Conservation (phyloP, 2,888 invertebrate species). For the Perizoma flavofasciatum region DNA sequence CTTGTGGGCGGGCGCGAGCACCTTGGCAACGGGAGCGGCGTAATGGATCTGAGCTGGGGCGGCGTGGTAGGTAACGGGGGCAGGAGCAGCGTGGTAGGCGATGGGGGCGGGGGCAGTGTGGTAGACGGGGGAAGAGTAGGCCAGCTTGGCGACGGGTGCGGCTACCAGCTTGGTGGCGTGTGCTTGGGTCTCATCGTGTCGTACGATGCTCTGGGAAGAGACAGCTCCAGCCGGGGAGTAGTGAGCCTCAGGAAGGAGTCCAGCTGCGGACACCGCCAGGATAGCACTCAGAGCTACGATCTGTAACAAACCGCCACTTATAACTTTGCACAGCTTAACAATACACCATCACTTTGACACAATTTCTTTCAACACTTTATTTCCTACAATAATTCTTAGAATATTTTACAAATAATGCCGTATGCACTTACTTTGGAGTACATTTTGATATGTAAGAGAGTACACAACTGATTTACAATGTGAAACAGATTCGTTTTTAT, state of each 20-base stretch:
- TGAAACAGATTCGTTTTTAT: constrained; percentile 60
- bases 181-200: constrained; percentile 55
- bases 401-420: constrained; percentile 12
- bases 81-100: constrained; percentile 43
- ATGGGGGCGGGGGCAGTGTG: constrained; percentile 49
- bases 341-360: not conserved
- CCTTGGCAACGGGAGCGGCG: constrained; percentile 40
- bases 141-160: constrained; percentile 40
- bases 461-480: constrained; percentile 62
- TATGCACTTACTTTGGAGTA: constrained; percentile 69
- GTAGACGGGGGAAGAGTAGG: constrained; percentile 44
- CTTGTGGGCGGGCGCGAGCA: constrained; percentile 48
- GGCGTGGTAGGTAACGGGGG: constrained; percentile 47
- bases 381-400: not conserved
- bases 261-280: constrained; percentile 69
- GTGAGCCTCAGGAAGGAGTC: constrained; percentile 66
- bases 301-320: constrained; percentile 43
- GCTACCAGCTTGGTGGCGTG: constrained; percentile 48
- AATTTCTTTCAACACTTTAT: not conserved
- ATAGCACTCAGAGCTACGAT: constrained; percentile 65
- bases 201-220: constrained; percentile 74
- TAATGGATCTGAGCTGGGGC: constrained; percentile 56
- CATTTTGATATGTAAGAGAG: constrained; percentile 60
- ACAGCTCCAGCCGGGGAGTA: constrained; percentile 67
- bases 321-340: constrained; percentile 6